These are phyloP conservation scores for Calyptomena viridis DNA, from an alignment of 2,113 vertebrate genomes.

Conservation along the genomic window DNA sequence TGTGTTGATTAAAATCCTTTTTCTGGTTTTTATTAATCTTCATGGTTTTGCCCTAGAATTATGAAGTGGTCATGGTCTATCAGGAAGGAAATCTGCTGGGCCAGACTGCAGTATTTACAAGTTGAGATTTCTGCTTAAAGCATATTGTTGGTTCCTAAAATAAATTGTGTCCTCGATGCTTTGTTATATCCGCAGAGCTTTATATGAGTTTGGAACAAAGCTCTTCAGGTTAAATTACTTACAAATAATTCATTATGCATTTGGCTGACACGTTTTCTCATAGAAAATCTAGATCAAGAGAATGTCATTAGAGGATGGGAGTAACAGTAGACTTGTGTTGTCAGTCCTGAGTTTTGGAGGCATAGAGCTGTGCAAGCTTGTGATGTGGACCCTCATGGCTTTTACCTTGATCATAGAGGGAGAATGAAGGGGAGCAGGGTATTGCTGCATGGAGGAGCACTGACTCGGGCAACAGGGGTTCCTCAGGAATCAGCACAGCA, in stretches of 20 bases:
- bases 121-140: slow-evolving; percentile 3
- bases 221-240: not conserved
- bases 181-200: not conserved
- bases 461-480: not conserved
- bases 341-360: not conserved
- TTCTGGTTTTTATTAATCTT: slow-evolving; percentile 56
- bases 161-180: not conserved
- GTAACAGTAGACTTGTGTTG: not conserved
- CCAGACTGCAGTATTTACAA: not conserved
- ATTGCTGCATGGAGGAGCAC: not conserved
- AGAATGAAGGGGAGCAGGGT: not conserved
- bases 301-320: not conserved
- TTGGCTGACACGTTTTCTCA: not conserved
- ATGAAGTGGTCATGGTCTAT: slow-evolving; percentile 32
- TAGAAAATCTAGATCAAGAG: not conserved
- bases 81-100: slow-evolving; percentile 18
- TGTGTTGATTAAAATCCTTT: slow-evolving; percentile 51
- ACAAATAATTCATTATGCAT: not conserved
- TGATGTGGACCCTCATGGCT: not conserved
- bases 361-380: not conserved
- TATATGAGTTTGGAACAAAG: not conserved
- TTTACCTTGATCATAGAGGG: not conserved
- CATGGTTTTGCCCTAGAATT: slow-evolving; percentile 42
- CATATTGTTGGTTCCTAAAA: not conserved
- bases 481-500: not conserved